Base-by-base conservation (phyloP, 2,888 invertebrate genomes). In the Carabus problematicus region DNA sequence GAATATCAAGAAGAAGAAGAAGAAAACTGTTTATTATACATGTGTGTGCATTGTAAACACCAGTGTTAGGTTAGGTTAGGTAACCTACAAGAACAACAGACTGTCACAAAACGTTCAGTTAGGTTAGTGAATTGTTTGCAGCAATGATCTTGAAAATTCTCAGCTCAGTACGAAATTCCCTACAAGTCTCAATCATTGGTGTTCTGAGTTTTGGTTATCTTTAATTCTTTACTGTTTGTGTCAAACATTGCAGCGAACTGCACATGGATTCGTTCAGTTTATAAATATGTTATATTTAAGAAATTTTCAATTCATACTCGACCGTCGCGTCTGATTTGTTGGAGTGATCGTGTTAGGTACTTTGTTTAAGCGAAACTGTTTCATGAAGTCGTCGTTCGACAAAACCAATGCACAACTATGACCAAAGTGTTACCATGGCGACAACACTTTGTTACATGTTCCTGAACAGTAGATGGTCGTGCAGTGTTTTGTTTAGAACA, bases 291-390 rank as follows among this genome's bases (percentile, higher is more conserved):
- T 64, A 58, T 47, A 1, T 66, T 59, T 47, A 49, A 66, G 56
- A 66, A 66, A 66, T 47, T 66, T 66, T 66, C 56, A 58, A 54
- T 64, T 62, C 47, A n/a, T n/a, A n/a, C n/a, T n/a, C n/a, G n/a
- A n/a, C n/a, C n/a, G n/a, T n/a, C n/a, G n/a, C n/a, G n/a, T n/a
- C n/a, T n/a, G n/a, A n/a, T n/a, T n/a, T n/a, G n/a, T n/a, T n/a
- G n/a, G n/a, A n/a, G n/a, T n/a, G n/a, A n/a, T n/a, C n/a, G n/a
- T n/a, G 29, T 6, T 3, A 6, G 29, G 29, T 29, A 29, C 6
- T 6, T 29, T 29, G 29, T 6, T 29, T 29, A 29, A n/a, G 29
- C 29, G 29, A 29, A 29, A 29, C 29, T 29, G 2, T 29, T 29
- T 2, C 29, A 29, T 29, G 29, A 29, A 29, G 29, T 29, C 29